phyloP scores from a whole-genome alignment of 2,797 vertebrate species.

The Melanitta fusca region DNA sequence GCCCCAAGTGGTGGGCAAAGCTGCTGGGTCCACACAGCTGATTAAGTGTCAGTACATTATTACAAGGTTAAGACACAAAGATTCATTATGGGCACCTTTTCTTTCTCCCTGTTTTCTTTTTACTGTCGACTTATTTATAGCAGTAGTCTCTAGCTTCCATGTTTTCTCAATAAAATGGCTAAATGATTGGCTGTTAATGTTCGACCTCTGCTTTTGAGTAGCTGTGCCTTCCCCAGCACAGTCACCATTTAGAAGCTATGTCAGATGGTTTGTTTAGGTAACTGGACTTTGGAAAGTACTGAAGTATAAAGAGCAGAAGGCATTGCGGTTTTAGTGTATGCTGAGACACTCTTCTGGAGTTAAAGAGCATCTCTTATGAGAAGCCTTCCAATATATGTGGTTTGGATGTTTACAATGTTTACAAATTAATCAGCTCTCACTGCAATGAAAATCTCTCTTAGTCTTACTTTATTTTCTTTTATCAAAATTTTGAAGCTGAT shows the following conservation, averaged over 20 bases:
- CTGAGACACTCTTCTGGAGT: no score
- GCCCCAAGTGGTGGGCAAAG: background rate
- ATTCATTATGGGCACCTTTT: background rate
- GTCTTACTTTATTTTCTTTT: background rate
- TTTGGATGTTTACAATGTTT: background rate
- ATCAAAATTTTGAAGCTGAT: background rate
- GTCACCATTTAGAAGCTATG: background rate
- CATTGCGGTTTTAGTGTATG: background rate
- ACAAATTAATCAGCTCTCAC: background rate
- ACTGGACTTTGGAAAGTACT: background rate
- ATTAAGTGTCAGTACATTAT: background rate
- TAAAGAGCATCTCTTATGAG: background rate
- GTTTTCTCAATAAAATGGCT: background rate
- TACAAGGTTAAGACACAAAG: background rate
- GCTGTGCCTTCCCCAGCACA: background rate
- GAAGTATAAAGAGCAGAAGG: no score
- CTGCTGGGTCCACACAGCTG: no score
- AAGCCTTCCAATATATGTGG: background rate
- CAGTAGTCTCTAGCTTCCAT: background rate
- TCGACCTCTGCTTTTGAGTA: background rate
- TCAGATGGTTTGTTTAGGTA: background rate
- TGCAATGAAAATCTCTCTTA: background rate
- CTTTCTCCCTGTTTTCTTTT: background rate
- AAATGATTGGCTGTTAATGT: background rate
- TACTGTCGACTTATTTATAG: background rate